A percentile compares a stretch with the other conserved stretches of the same genome.
phyloP scores from a whole-genome alignment of 1,140 invertebrate species.

The Cryptotermes secundus region DNA sequence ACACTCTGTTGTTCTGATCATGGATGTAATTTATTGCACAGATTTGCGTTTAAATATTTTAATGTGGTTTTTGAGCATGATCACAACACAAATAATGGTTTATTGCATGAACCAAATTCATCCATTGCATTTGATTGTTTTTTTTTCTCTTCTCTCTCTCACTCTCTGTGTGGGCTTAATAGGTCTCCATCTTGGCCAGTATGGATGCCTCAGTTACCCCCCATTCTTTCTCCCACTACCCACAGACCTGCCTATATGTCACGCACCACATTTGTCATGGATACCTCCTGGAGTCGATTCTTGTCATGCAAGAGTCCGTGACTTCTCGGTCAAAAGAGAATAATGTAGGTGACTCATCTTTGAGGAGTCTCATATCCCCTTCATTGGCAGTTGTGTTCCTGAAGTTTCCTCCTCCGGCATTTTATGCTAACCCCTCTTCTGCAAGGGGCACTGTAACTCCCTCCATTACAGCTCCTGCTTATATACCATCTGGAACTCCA shows the following conservation, averaged over 20 bases:
- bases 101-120: slow-evolving; percentile 31
- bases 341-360: slow-evolving; percentile 22
- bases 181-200: slow-evolving; percentile 60
- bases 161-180: slow-evolving; percentile 47
- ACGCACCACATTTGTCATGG: slow-evolving; percentile 15
- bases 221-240: slow-evolving; percentile 33
- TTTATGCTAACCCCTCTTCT: slow-evolving; percentile 40
- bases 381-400: slow-evolving; percentile 18
- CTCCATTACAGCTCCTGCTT: slow-evolving; percentile 36
- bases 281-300: background rate
- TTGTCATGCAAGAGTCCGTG: background rate
- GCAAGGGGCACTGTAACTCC: background rate
- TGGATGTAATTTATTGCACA: background rate
- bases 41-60: no score
- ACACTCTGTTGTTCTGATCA: background rate
- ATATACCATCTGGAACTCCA: slow-evolving; percentile 35
- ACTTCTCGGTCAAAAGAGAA: background rate
- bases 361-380: slow-evolving; percentile 26
- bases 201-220: slow-evolving; percentile 44
- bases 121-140: slow-evolving; percentile 14
- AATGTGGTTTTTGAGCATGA: background rate
- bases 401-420: slow-evolving; percentile 22
- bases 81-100: slow-evolving; percentile 19
- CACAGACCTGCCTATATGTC: background rate
- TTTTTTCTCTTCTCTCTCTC: slow-evolving; percentile 33